These are phyloP conservation scores for Cyprinus carpio DNA, from an alignment of 2,113 vertebrate genomes.

Conservation along the genomic window DNA sequence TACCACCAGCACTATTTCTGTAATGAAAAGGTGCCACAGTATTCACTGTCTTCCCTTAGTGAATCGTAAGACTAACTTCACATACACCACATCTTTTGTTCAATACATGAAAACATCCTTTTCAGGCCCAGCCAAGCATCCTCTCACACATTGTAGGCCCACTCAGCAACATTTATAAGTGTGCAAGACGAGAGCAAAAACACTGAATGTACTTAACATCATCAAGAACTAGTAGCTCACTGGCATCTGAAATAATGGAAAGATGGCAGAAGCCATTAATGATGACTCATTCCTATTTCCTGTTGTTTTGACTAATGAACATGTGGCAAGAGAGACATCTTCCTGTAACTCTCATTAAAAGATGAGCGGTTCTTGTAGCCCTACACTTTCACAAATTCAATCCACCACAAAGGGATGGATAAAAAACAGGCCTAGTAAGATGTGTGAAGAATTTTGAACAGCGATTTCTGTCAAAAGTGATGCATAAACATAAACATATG, in stretches of 20 bases:
- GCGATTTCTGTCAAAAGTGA: slow-evolving; percentile 25
- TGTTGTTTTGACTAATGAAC: slow-evolving; percentile 6
- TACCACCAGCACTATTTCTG: slow-evolving; percentile 8
- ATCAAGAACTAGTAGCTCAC: not conserved
- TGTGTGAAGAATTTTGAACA: slow-evolving; percentile 18
- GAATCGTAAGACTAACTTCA: slow-evolving; percentile 19
- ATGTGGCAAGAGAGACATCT: slow-evolving; percentile 24
- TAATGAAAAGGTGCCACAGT: slow-evolving; percentile 23
- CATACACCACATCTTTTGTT: slow-evolving; percentile 27
- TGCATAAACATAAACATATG: not conserved
- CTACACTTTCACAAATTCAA: not conserved
- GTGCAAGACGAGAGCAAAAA: not conserved
- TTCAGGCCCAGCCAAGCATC: not conserved
- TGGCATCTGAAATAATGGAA: slow-evolving; percentile 23
- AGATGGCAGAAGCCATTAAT: not conserved
- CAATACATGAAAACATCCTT: not conserved
- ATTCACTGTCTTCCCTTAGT: not conserved
- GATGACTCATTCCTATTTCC: slow-evolving; percentile 16
- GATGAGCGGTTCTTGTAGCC: not conserved
- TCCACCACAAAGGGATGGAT: slow-evolving; percentile 4
- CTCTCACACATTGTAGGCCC: not conserved
- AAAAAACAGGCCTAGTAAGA: slow-evolving; percentile 7
- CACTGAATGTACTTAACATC: not conserved
- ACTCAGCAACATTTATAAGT: not conserved
- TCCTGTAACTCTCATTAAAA: slow-evolving; percentile 29